Evolutionary conservation across 2,797 vertebrate species (phyloP).

Genomic region (Percopsis omiscomaycus): DNA sequence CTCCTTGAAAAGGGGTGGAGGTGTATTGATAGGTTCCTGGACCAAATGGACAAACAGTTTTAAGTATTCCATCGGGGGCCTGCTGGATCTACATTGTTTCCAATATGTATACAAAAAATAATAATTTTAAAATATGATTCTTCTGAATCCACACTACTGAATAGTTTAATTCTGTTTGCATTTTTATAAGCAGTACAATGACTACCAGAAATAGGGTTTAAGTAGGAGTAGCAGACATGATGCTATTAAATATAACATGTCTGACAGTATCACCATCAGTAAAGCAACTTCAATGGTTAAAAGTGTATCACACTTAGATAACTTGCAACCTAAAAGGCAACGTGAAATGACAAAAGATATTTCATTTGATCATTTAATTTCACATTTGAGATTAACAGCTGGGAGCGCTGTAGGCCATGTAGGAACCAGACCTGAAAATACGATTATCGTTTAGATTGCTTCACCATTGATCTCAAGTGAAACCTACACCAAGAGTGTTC

Average conservation of each 20-base stretch:
- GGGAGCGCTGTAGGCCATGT: slow-evolving; percentile 1
- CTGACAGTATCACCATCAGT: background rate
- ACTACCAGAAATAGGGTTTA: no score
- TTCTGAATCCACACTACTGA: background rate
- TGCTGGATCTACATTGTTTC: background rate
- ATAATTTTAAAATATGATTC: no score
- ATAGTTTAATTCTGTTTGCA: no score
- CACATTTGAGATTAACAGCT: background rate
- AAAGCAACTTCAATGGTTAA: background rate
- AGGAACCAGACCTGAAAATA: slow-evolving; percentile 56
- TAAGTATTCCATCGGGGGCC: slow-evolving; percentile 9
- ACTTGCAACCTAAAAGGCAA: background rate
- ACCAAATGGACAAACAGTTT: slow-evolving; percentile 50
- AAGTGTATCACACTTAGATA: background rate
- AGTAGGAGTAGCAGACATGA: no score
- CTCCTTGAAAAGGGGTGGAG: slow-evolving; percentile 48
- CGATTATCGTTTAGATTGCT: slow-evolving; percentile 59
- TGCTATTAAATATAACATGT: background rate
- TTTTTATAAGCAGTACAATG: no score
- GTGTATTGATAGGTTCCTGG: slow-evolving; percentile 57
- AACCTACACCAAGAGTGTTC: slow-evolving; percentile 57
- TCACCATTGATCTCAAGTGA: slow-evolving; percentile 64
- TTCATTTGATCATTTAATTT: background rate
- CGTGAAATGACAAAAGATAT: background rate
- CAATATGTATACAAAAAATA: background rate